A percentile compares a stretch with the other conserved stretches of the same genome.
Evolutionary conservation across 2,888 invertebrate genomes (phyloP).

Genomic region (Sceliomorpha sp.): DNA sequence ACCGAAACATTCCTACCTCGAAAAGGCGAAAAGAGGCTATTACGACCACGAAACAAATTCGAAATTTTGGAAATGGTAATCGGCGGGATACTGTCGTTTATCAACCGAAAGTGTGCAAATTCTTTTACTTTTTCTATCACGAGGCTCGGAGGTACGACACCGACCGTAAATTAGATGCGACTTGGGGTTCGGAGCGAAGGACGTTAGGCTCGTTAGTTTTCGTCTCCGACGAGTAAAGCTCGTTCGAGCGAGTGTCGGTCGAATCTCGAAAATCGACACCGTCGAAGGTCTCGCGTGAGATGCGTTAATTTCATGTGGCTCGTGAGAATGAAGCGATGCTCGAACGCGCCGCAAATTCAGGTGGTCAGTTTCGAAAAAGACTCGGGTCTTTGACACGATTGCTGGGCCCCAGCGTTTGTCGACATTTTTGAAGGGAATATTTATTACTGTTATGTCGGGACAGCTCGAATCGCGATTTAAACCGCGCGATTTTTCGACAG

Average conservation of each 20-base stretch:
- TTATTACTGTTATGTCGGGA: too few relatives aligned
- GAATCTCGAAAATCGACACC: slow-evolving; percentile 50
- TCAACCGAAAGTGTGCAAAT: slow-evolving; percentile 13
- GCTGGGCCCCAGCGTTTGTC: too few relatives aligned
- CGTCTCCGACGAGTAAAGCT: slow-evolving; percentile 18
- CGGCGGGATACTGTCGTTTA: slow-evolving; percentile 25
- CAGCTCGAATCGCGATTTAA: too few relatives aligned
- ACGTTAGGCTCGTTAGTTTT: slow-evolving; percentile 46
- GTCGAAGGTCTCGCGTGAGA: slow-evolving; percentile 40
- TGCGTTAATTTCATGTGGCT: slow-evolving; percentile 46
- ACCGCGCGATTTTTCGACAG: too few relatives aligned
- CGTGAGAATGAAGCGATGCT: slow-evolving; percentile 39
- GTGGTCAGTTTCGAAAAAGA: slow-evolving; percentile 43
- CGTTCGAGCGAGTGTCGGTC: slow-evolving; percentile 31
- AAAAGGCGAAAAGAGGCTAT: slow-evolving; percentile 2
- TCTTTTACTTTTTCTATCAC: slow-evolving; percentile 31
- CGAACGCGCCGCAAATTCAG: slow-evolving; percentile 33
- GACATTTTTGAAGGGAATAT: too few relatives aligned
- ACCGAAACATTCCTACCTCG: slow-evolving; percentile 9
- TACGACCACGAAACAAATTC: not conserved
- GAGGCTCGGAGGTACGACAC: slow-evolving; percentile 13
- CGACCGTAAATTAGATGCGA: slow-evolving; percentile 45
- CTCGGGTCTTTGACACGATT: too few relatives aligned
- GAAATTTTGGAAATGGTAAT: slow-evolving; percentile 35
- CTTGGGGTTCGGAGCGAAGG: slow-evolving; percentile 31